These are phyloP conservation scores for Nyleta sp. DNA, from an alignment of 2,888 invertebrate species.

Conservation along the genomic window DNA sequence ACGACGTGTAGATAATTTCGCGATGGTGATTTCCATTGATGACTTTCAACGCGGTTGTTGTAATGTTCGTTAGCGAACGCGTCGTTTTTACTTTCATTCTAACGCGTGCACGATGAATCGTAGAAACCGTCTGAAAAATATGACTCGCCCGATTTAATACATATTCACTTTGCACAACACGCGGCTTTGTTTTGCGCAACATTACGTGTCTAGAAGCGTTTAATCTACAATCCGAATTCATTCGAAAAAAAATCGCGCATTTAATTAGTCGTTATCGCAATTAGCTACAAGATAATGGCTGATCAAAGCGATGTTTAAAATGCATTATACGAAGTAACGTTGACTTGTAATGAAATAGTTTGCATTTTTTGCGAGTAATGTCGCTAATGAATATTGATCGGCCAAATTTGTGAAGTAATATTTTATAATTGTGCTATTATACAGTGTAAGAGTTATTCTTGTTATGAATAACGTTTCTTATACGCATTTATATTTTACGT, in stretches of 20 bases:
- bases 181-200: conserved; percentile 16
- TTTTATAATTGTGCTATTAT: not conserved
- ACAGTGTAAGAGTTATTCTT: not conserved
- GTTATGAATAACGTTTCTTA: not conserved
- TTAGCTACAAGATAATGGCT: conserved; percentile 11
- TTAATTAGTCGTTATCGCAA: conserved; percentile 18
- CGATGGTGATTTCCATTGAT: not conserved
- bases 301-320: not conserved
- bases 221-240: conserved; percentile 9
- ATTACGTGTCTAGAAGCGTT: conserved; percentile 19
- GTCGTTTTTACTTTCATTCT: conserved; percentile 10
- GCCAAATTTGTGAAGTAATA: not conserved
- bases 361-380: too few species aligned
- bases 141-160: conserved; percentile 43
- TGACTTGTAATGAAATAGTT: conserved; percentile 1
- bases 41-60: too few species aligned
- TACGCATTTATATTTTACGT: not conserved
- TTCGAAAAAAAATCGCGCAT: conserved; percentile 13
- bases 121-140: conserved; percentile 11
- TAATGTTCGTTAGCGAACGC: not conserved
- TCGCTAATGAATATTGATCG: too few species aligned
- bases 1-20: too few species aligned
- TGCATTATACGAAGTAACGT: not conserved
- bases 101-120: conserved; percentile 27
- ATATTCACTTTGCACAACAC: conserved; percentile 24